phyloP scores from a whole-genome alignment of 2,797 vertebrate species.

The Otus scops region DNA sequence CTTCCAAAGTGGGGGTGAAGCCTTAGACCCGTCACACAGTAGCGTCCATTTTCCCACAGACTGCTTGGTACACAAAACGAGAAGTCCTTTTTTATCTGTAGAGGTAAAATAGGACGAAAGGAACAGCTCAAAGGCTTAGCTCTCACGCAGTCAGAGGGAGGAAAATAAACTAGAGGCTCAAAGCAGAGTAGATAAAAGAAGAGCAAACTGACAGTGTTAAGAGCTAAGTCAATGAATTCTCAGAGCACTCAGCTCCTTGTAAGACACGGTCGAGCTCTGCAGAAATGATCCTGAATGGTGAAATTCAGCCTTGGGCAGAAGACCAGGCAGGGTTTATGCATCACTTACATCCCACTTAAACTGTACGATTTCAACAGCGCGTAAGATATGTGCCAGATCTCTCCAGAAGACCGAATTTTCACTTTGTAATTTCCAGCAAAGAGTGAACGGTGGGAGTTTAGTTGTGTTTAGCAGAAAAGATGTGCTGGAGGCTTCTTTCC shows the following conservation, averaged over 20 bases:
- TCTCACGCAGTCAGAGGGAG: background rate
- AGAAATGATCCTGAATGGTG: background rate
- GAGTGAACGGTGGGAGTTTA: background rate
- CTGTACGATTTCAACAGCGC: accelerated
- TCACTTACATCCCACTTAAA: background rate
- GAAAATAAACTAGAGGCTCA: conserved; percentile 2
- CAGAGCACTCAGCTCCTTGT: background rate
- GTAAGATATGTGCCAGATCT: background rate
- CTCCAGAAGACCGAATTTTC: background rate
- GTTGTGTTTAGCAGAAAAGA: background rate
- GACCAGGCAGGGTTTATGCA: background rate
- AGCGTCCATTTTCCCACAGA: background rate
- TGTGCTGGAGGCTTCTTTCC: background rate
- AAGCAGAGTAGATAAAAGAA: conserved; percentile 14
- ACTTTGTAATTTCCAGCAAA: background rate
- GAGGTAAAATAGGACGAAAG: background rate
- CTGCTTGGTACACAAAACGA: background rate
- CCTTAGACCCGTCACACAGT: background rate
- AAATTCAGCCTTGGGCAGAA: conserved; percentile 20
- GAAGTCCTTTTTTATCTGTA: background rate
- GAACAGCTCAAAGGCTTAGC: conserved; percentile 20
- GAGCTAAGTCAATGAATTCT: background rate
- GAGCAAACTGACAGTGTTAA: background rate
- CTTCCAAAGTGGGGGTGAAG: background rate
- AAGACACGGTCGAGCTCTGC: background rate